phyloP scores from a whole-genome alignment of 2,797 vertebrate species.

The Esox masquinongy region DNA sequence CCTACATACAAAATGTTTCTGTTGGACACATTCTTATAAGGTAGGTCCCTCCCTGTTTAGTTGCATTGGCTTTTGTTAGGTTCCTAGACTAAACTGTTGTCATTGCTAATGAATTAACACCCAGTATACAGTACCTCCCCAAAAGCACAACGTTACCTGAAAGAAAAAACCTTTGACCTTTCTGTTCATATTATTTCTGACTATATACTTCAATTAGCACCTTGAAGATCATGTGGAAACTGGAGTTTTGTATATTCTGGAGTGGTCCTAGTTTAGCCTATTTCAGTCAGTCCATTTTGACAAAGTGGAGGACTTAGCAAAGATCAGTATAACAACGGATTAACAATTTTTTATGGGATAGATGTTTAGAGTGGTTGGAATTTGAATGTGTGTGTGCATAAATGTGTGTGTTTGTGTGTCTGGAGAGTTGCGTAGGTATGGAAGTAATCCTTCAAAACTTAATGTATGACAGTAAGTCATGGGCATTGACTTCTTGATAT shows the following conservation, averaged over 20 bases:
- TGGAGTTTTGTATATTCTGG: slow-evolving; percentile 32
- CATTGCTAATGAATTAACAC: too few species aligned
- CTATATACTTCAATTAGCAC: slow-evolving; percentile 25
- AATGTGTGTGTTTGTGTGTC: background rate
- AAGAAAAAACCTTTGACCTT: background rate
- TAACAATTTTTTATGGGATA: background rate
- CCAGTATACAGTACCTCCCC: background rate
- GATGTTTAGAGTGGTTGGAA: background rate
- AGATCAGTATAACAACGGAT: background rate
- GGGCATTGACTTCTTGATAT: background rate
- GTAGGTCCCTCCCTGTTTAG: too few species aligned
- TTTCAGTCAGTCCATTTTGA: slow-evolving; percentile 23
- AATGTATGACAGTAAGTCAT: background rate
- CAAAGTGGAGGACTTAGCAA: slow-evolving; percentile 46
- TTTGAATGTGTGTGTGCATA: background rate
- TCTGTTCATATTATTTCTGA: slow-evolving; percentile 1
- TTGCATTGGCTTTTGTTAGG: too few species aligned
- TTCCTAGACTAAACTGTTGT: too few species aligned
- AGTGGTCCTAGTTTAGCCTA: slow-evolving; percentile 15
- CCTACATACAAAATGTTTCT: too few species aligned
- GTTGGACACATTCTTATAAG: too few species aligned
- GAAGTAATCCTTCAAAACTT: background rate
- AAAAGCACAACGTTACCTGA: background rate
- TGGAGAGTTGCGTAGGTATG: slow-evolving; percentile 12
- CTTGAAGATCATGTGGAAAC: slow-evolving; percentile 30